Evolutionary conservation across 2,888 invertebrate species (phyloP).

Genomic region (Tetropium fuscum): DNA sequence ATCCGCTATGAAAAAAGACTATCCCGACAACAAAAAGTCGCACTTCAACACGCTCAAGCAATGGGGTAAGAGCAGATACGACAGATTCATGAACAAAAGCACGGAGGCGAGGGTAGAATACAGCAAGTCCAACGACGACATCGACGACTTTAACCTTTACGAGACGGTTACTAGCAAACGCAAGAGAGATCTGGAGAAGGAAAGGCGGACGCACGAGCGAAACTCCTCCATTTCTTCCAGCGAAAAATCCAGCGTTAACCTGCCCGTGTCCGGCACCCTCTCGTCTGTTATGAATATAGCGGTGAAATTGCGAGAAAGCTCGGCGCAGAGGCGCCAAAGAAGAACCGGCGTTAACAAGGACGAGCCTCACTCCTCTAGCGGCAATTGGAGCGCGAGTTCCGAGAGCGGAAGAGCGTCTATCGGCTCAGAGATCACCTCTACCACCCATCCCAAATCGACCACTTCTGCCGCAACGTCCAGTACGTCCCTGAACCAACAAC

Average conservation of each 20-base stretch:
- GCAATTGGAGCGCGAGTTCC: slow-evolving; percentile 96
- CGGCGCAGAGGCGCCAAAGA: slow-evolving; percentile 77
- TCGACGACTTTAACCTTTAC: slow-evolving; percentile 73
- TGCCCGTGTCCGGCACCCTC: slow-evolving; percentile 68
- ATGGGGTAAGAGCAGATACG: slow-evolving; percentile 85
- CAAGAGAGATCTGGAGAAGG: slow-evolving; percentile 70
- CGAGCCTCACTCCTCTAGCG: slow-evolving; percentile 90
- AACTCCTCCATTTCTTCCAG: slow-evolving; percentile 80
- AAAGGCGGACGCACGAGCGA: slow-evolving; percentile 80
- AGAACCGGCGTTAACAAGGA: slow-evolving; percentile 77
- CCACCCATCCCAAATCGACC: slow-evolving; percentile 78
- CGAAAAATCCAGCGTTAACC: slow-evolving; percentile 74
- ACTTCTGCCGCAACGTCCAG: slow-evolving; percentile 77
- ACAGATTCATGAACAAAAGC: slow-evolving; percentile 79
- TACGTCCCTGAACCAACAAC: slow-evolving; percentile 74
- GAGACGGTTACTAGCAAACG: slow-evolving; percentile 76
- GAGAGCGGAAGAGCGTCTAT: slow-evolving; percentile 89
- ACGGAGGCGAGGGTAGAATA: slow-evolving; percentile 69
- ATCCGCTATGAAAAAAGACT: slow-evolving; percentile 67
- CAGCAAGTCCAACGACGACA: slow-evolving; percentile 63
- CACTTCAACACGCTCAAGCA: slow-evolving; percentile 86
- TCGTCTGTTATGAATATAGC: slow-evolving; percentile 71
- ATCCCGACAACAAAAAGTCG: slow-evolving; percentile 73
- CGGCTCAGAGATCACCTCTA: slow-evolving; percentile 83
- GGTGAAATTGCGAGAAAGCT: slow-evolving; percentile 83